Base-by-base conservation (phyloP, 2,888 invertebrate genomes). In the Chorisops tibialis region DNA sequence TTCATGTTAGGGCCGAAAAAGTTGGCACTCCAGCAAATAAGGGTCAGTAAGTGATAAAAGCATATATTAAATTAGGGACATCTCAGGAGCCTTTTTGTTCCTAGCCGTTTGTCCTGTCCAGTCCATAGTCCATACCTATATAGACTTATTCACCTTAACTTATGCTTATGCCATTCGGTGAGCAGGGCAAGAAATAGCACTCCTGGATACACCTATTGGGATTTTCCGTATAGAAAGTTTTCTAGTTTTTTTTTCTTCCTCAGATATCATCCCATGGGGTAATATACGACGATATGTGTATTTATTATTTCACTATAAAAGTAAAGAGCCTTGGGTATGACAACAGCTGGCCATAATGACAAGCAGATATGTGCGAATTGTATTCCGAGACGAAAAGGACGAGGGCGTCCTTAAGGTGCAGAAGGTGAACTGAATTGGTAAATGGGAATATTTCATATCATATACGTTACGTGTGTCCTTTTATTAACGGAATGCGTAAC, bases 221-320 rank as follows among this genome's bases (percentile, higher is more conserved):
- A 56, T 56, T 56, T 43, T 56, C 45, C 43, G 14, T 30, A 56
- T 43, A 21, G 21, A 16, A 35, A 56, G 56, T 43, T 56, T 43
- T 19, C n/a, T n/a, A n/a, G n/a, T n/a, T n/a, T n/a, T n/a, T n/a
- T n/a, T n/a, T n/a, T n/a, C n/a, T n/a, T n/a, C 43, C 22, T 35
- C 43, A 24, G 43, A 56, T 43, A 43, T 24, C 43, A 56, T 56
- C 56, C 56, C 56, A 56, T n/a, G 56, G 30, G 56, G 43, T 56
- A 56, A 56, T 56, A 56, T 56, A 56, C 21, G 56, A 56, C 56
- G 45, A 61, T 61, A 51, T 61, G 61, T 61, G 41, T 61, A 61
- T 65, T 65, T 65, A 65, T 65, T 65, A 61, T 65, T 65, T 65
- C 52, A 63, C 63, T 65, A 63, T 65, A 63, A 65, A 65, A 65